Base-by-base conservation (phyloP, 2,888 invertebrate genomes). In the Carterocephalus palaemon region DNA sequence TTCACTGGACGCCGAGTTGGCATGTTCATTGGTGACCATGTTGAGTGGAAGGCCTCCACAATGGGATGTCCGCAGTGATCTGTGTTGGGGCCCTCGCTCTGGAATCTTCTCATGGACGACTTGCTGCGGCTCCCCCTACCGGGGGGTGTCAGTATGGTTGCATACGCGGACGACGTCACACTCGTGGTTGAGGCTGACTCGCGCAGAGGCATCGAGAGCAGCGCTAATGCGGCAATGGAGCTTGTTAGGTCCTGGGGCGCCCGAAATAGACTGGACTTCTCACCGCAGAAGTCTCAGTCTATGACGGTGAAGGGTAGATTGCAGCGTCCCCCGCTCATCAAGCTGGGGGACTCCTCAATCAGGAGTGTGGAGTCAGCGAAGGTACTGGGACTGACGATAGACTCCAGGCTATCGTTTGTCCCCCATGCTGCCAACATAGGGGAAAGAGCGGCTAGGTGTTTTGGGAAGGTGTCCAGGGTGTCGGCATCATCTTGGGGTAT, bases 401-500 rank as follows among this genome's bases (percentile, higher is more conserved):
- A 64, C 23, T 39, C 40, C 2, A 13, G 17, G n/a, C 4, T 28
- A 0, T 48, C 52, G 4, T 52, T 33, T 24, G 43, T 28, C 19
- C 43, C 13, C 39, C 52, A 53, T 22, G 52, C 50, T 10, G 6
- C 6, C 1, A 5, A 1, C 4, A 38, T 48, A 0, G 50, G 48
- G 22, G 47, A 48, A 8, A 43, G 45, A 2, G 48, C 47, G 4
- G 32, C 39, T 5, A 24, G 28, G 1, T 43, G 50, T 19, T 48
- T 50, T 9, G 49, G 49, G 8, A 48, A 48, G 36, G 45, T 64
- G 46, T 49, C 60, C 13, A 43, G 59, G 0, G 49, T 57, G 1
- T 63, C 59, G 3, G 52, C 62, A 0, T 52, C 61, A 3, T 46
- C 53, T 2, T 62, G 60, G 56, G 62, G 63, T 0, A 12, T 60